A percentile compares a stretch with the other conserved stretches of the same genome.
Conservation (phyloP, 2,888 invertebrate species). For the Clanis bilineata region DNA sequence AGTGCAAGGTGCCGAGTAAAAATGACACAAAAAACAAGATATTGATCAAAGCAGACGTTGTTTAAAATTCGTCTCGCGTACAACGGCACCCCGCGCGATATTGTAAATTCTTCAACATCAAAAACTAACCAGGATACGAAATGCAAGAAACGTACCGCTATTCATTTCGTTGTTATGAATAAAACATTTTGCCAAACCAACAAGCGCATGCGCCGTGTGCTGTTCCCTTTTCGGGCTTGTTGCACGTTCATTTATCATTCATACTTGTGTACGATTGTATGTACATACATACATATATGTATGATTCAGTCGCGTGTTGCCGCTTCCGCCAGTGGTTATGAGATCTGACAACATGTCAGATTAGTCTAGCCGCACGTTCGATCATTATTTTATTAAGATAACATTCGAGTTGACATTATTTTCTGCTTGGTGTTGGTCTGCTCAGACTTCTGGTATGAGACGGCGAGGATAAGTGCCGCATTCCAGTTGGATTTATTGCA, state of each 20-base stretch:
- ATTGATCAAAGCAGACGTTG: background rate
- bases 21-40: conserved; percentile 6
- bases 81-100: conserved; percentile 6
- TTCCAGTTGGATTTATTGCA: background rate
- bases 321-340: conserved; percentile 45
- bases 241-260: conserved; percentile 50
- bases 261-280: background rate
- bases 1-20: background rate
- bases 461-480: background rate
- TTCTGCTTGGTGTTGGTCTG: background rate
- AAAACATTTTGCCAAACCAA: conserved; percentile 68
- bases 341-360: conserved; percentile 44
- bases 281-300: background rate
- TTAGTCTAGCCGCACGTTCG: conserved; percentile 30
- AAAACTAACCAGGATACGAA: conserved; percentile 20
- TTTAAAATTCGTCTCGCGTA: background rate
- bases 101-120: conserved; percentile 13
- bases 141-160: conserved; percentile 40
- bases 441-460: background rate
- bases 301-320: conserved; percentile 18
- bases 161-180: conserved; percentile 64
- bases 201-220: conserved; percentile 33
- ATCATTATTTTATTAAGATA: conserved; percentile 17
- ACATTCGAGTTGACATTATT: conserved; percentile 1
- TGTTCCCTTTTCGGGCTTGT: conserved; percentile 54